A percentile compares a stretch with the other conserved stretches of the same genome.
phyloP scores from a whole-genome alignment of 2,113 vertebrate genomes.

The Haliaeetus leucogaster region DNA sequence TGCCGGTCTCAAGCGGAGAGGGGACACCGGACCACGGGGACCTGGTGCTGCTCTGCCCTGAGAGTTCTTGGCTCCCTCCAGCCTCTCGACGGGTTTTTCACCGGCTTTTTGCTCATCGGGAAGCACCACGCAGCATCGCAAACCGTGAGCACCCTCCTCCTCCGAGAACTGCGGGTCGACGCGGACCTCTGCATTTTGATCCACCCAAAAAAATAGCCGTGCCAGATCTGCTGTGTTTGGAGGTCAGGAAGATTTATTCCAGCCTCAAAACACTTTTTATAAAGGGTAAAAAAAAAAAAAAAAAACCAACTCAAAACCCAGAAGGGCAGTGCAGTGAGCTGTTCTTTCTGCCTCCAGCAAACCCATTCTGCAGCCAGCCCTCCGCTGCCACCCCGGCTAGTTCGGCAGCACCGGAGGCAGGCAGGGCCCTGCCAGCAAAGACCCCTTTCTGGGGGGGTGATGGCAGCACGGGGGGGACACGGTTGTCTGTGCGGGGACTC shows the following conservation, averaged over 20 bases:
- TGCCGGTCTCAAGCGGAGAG: not conserved
- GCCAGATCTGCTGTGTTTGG: not conserved
- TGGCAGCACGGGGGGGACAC: not conserved
- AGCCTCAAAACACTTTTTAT: not conserved
- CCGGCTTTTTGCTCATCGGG: fast-evolving
- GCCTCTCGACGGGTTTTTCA: not conserved
- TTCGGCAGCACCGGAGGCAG: not conserved
- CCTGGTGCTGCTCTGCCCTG: not conserved
- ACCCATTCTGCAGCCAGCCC: not conserved
- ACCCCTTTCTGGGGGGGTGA: too few relatives aligned
- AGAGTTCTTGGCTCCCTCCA: not conserved
- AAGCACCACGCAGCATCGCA: fast-evolving
- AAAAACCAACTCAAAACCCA: not conserved
- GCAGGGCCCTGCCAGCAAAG: not conserved
- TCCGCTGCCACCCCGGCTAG: not conserved
- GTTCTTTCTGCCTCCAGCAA: too few relatives aligned
- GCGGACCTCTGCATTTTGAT: too few relatives aligned
- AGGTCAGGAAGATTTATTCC: not conserved
- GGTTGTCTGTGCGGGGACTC: not conserved
- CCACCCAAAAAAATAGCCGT: fast-evolving
- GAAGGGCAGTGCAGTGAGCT: not conserved
- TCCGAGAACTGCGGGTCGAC: fast-evolving
- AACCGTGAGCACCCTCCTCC: not conserved
- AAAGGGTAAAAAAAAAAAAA: not conserved
- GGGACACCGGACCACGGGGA: fast-evolving